These are phyloP conservation scores for Scalopus aquaticus DNA, from an alignment of 2,113 vertebrate species.

Conservation along the genomic window DNA sequence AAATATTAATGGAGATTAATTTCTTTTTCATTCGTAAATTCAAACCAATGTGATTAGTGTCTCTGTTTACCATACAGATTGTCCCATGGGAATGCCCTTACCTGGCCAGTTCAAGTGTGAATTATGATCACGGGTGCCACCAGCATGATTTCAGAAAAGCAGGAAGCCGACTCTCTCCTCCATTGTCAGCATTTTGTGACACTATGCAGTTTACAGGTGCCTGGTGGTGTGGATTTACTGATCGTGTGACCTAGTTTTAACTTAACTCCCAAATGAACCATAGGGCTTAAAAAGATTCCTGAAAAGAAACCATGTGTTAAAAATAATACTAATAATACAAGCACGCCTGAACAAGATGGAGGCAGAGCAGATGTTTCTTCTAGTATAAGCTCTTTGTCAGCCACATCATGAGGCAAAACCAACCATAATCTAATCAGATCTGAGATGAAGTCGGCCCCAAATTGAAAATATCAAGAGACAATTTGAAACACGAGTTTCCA, in stretches of 20 bases:
- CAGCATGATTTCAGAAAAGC: neutral
- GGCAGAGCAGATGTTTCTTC: constrained; percentile 38
- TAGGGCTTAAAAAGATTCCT: constrained; percentile 55
- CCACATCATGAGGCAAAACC: constrained; percentile 24
- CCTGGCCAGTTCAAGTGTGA: neutral
- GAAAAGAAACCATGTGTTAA: constrained; percentile 62
- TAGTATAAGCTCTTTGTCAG: constrained; percentile 41
- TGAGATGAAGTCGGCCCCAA: constrained; percentile 23
- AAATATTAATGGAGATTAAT: constrained; percentile 32
- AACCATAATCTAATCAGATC: constrained; percentile 57
- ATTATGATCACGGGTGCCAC: neutral
- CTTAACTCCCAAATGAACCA: constrained; percentile 63
- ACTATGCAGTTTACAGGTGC: constrained; percentile 35
- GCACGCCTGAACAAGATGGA: constrained; percentile 40
- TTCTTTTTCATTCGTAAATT: constrained; percentile 16
- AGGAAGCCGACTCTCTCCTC: neutral
- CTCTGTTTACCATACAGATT: neutral
- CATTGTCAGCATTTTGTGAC: neutral
- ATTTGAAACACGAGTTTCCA: constrained; percentile 46
- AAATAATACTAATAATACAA: constrained; percentile 55
- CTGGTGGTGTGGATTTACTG: constrained; percentile 34
- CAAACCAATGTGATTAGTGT: neutral
- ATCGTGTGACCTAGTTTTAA: constrained; percentile 70
- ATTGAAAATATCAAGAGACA: constrained; percentile 57
- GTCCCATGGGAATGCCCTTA: neutral